Base-by-base conservation (phyloP, 2,888 invertebrate species). In the Dicranocentrus wangi region DNA sequence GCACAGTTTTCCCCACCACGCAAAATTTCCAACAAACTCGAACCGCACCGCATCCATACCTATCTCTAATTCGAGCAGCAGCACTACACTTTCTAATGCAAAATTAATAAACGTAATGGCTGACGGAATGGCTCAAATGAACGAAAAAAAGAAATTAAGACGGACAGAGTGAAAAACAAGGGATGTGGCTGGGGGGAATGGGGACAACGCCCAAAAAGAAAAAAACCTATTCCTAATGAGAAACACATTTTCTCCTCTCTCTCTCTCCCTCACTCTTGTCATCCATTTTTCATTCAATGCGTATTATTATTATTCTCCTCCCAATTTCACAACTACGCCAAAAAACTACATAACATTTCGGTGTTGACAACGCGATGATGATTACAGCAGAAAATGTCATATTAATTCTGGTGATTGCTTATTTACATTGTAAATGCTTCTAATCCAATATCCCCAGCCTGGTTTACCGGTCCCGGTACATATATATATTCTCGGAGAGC, bases 401-500 rank as follows among this genome's bases (percentile, higher is more conserved):
- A 32, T 61, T 61, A 13, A 32, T 61, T 61, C 15, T 61, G 32
- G 5, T 61, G 61, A 61, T 28, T 61, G 32, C 61, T 61, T 61
- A 61, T 61, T 61, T 61, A 61, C 61, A 61, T 61, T 32, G 19
- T 61, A 61, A 61, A 61, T 61, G 58, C 8, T 51, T 51, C 51
- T 3, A 13, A n/a, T 17, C 51, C 10, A 51, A 8, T 10, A 39
- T 25, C 27, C 13, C 28, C 7, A 27, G 28, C 60, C 19, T 23
- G 10, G 7, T 51, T 51, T 51, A 8, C n/a, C 51, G n/a, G n/a
- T n/a, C n/a, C n/a, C n/a, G 10, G n/a, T n/a, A 8, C 7, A 51
- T 3, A n/a, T 13, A 51, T n/a, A n/a, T 3, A 51, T 51, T 8
- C 7, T 51, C n/a, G n/a, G 51, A 5, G n/a, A 51, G 5, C 10